Evolutionary conservation across 2,888 invertebrate genomes (phyloP), one percentile per base, ranked within the genome.

Genomic region (Agrotis puta): DNA sequence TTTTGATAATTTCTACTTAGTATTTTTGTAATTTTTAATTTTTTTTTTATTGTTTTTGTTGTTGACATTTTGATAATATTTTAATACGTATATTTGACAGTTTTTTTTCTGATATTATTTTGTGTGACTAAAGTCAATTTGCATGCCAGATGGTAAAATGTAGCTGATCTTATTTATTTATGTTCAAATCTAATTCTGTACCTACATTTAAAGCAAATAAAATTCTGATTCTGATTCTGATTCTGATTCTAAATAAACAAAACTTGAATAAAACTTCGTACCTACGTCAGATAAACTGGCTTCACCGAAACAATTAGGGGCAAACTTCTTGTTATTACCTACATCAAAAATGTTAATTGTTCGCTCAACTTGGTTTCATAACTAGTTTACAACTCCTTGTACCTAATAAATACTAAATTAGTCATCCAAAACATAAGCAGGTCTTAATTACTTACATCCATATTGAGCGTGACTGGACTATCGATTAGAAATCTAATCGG

Each of bases 221-320:
- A n/a, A n/a, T n/a, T n/a, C n/a, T n/a, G n/a, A n/a, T n/a, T n/a
- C n/a, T n/a, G n/a, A n/a, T n/a, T n/a, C n/a, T n/a, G n/a, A n/a
- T n/a, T n/a, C n/a, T n/a, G n/a, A n/a, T n/a, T n/a, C n/a, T n/a
- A 74, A 50, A 53, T 64, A 82, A 83, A 79, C 70, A 82, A 74
- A 66, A 20, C 57, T 39, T 62, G 61, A 51, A 54, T 75, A 68
- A 58, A 64, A 45, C 24, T 24, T 54, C 45, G 20, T 54, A 39
- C 59, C 22, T 47, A 22, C 51, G 66, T 61, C 58, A 64, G 74
- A 79, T 63, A 70, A 74, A 47, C 53, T 6, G 33, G 24, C 43
- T 56, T 48, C 43, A 47, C 53, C 62, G 47, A 69, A 67, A 73
- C 67, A 78, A 78, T 77, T 74, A 72, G 54, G 57, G 33, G 53